Conservation (phyloP, 2,113 vertebrate genomes). For the Chlorodrepanis virens region DNA sequence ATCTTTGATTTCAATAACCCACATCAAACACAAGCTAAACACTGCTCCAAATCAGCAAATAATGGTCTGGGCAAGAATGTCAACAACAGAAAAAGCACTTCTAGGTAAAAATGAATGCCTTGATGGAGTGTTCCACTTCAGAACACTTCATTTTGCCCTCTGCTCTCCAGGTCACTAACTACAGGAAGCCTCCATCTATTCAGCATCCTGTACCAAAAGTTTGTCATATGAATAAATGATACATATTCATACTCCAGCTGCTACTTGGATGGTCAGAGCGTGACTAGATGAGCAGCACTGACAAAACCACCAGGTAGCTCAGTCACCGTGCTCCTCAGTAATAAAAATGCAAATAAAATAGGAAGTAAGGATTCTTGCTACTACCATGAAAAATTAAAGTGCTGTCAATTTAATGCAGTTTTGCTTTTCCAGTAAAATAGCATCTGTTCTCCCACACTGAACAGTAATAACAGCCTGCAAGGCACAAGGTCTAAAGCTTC, state of each 20-base stretch:
- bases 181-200: background rate
- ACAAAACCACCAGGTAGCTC: constrained; percentile 31
- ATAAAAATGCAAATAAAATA: constrained; percentile 53
- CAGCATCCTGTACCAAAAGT: background rate
- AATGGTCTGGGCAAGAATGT: background rate
- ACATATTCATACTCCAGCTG: constrained; percentile 28
- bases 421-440: constrained; percentile 15
- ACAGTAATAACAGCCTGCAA: background rate
- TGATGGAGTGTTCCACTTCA: constrained; percentile 20
- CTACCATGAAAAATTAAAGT: constrained; percentile 38
- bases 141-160: background rate
- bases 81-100: background rate
- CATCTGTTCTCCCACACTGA: constrained; percentile 14
- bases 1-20: background rate
- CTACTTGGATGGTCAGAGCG: constrained; percentile 13
- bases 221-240: background rate
- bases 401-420: constrained; percentile 27
- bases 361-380: constrained; percentile 1
- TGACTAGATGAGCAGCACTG: background rate
- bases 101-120: background rate
- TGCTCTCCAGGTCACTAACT: background rate
- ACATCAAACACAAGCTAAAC: background rate
- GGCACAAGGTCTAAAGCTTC: constrained; percentile 30
- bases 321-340: background rate
- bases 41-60: background rate